Conservation (phyloP, 2,113 vertebrate genomes). For the Pavo muticus region DNA sequence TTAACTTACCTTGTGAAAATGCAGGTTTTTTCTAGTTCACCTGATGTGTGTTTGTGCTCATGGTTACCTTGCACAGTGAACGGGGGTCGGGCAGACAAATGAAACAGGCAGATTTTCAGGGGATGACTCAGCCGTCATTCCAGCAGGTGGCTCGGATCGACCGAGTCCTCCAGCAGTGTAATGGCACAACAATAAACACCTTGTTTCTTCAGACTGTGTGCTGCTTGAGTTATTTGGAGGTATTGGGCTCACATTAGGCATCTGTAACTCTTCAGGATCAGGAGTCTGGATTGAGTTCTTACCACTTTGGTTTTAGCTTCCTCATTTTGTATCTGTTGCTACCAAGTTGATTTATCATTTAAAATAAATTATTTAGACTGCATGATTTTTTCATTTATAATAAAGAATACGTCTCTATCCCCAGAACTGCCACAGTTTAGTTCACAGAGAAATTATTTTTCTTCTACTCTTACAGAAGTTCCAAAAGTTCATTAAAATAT, state of each 20-base stretch:
- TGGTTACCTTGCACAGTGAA: not conserved
- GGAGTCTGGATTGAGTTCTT: not conserved
- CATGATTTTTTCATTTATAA: too few relatives aligned
- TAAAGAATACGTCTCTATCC: not conserved
- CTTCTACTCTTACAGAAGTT: not conserved
- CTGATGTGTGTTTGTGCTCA: accelerated
- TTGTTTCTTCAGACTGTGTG: not conserved
- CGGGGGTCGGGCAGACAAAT: not conserved
- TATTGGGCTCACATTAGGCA: not conserved
- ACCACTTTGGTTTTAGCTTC: not conserved
- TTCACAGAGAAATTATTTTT: not conserved
- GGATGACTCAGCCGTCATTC: not conserved
- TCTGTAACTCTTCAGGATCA: constrained; percentile 2
- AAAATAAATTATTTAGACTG: not conserved
- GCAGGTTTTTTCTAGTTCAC: not conserved
- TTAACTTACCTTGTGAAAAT: not conserved
- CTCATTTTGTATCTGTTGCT: not conserved
- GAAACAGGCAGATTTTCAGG: not conserved
- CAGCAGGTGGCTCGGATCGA: constrained; percentile 45
- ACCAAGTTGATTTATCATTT: not conserved
- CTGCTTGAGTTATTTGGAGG: not conserved
- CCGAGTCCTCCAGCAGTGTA: constrained; percentile 15
- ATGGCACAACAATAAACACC: not conserved
- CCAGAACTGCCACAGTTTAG: not conserved
- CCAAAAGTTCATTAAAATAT: not conserved